Percentiles rank a stretch among this genome's conserved stretches.
Evolutionary conservation across 2,797 vertebrate species (phyloP).

Genomic region (Crenichthys baileyi): DNA sequence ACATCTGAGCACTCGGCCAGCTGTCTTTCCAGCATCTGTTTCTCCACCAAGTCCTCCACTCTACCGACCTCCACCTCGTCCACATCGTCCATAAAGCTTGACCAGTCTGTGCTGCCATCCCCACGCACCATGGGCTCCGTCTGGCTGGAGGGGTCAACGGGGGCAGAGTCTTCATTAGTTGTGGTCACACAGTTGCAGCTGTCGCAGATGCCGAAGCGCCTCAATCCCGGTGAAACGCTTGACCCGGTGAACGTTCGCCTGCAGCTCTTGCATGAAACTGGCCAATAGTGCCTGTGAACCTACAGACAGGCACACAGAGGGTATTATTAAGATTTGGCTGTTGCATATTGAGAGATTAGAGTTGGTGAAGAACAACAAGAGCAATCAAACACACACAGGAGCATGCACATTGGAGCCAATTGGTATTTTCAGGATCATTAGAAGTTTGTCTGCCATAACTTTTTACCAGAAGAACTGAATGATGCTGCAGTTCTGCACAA

Average conservation of each 20-base stretch:
- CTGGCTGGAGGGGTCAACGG: slow-evolving; percentile 82
- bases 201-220: slow-evolving; percentile 92
- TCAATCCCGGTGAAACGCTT: slow-evolving; percentile 85
- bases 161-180: slow-evolving; percentile 83
- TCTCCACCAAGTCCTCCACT: slow-evolving; percentile 87
- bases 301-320: slow-evolving; percentile 51
- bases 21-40: slow-evolving; percentile 80
- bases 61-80: slow-evolving; percentile 90
- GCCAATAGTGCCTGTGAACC: slow-evolving; percentile 95
- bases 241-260: slow-evolving; percentile 90
- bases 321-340: neutral
- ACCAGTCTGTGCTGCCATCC: slow-evolving; percentile 87
- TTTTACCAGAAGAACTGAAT: neutral
- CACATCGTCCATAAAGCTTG: slow-evolving; percentile 92
- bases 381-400: neutral
- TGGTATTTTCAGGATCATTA: neutral
- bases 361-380: neutral
- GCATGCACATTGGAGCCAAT: neutral
- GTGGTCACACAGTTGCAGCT: slow-evolving; percentile 94
- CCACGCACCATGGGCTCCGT: slow-evolving; percentile 85
- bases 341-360: neutral
- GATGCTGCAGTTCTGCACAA: neutral
- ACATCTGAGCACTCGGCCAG: slow-evolving; percentile 57
- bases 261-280: slow-evolving; percentile 95
- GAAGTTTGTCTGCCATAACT: neutral